A percentile compares a stretch with the other conserved stretches of the same genome.
Conservation (phyloP, 1,140 invertebrate genomes). For the Ectropis grisescens region DNA sequence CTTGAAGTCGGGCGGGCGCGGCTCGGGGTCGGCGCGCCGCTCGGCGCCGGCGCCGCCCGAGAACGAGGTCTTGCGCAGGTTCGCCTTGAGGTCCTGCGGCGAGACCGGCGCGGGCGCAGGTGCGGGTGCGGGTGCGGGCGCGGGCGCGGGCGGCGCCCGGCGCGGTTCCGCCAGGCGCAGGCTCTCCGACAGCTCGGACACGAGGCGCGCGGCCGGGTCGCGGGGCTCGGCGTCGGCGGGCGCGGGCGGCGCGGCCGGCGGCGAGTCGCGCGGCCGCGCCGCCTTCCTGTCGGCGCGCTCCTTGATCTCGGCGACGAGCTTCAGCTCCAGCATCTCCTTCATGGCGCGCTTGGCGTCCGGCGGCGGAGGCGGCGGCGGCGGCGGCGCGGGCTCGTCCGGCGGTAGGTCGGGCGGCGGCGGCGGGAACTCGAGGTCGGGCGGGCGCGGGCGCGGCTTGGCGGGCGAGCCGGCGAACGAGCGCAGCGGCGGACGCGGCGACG, state of each 20-base stretch:
- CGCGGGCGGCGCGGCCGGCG: conserved; percentile 43
- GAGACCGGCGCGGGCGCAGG: conserved; percentile 46
- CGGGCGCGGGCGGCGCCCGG: conserved; percentile 16
- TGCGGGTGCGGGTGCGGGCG: too few species aligned
- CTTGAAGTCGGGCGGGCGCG: conserved; percentile 66
- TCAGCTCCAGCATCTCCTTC: conserved; percentile 86
- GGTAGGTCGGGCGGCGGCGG: conserved; percentile 85
- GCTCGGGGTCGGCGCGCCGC: conserved; percentile 33
- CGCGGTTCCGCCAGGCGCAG: conserved; percentile 69
- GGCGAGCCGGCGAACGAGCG: conserved; percentile 71
- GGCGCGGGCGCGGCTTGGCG: conserved; percentile 70
- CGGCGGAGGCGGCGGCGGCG: conserved; percentile 54
- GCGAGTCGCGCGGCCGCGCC: conserved; percentile 68
- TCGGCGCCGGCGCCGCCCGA: conserved; percentile 27
- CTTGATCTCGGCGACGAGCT: conserved; percentile 86
- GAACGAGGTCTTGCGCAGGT: conserved; percentile 58
- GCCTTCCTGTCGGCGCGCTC: conserved; percentile 79
- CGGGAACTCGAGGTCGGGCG: conserved; percentile 88
- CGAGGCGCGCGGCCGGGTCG: conserved; percentile 83
- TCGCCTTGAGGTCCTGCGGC: conserved; percentile 69
- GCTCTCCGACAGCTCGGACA: conserved; percentile 79
- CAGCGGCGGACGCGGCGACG: conserved; percentile 65
- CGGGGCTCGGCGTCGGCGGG: conserved; percentile 53
- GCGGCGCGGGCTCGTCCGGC: conserved; percentile 75
- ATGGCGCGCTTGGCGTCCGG: conserved; percentile 46